Evolutionary conservation across 2,888 invertebrate genomes (phyloP), one percentile per base, ranked within the genome.

Genomic region (Andrena fulva): DNA sequence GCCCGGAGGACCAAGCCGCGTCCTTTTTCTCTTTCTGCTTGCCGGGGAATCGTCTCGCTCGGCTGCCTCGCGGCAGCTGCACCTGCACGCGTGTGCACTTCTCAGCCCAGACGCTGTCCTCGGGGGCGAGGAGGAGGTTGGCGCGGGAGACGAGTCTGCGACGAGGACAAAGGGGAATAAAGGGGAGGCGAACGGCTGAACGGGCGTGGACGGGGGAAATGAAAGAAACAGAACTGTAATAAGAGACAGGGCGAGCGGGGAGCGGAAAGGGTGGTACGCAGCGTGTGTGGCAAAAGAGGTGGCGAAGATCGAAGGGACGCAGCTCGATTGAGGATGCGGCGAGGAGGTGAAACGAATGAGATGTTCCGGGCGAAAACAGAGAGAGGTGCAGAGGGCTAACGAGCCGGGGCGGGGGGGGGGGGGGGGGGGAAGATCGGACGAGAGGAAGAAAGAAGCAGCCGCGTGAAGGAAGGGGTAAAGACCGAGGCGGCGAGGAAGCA

Each of bases 41-140:
- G 20, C 48, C 72, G 63, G n/a, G 56, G 70, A 82, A 77, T 80
- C 76, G 85, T 84, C 77, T 80, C 85, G 75, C 82, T 86, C 31
- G 82, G 63, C 63, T 84, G 68, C 66, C 76, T 69, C 79, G 73
- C 69, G 72, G 66, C 84, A 52, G 66, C 60, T 79, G 78, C 87
- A 89, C 82, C 75, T 86, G 85, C 85, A 82, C 64, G 64, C 72
- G 77, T 48, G 42, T 48, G 56, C 54, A 24, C 56, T 54, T 71
- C 62, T 31, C 50, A 27, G 29, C 8, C 27, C 50, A 66, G 66
- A 66, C 66, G 29, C 16, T 29, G 48, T 48, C 66, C 64, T 10
- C 42, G 31, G 20, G 27, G 29, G 42, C 42, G 16, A 42, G 42
- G 33, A 8, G 42, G 42, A 42, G 42, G 42, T 42, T 12, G 4